A percentile compares a stretch with the other conserved stretches of the same genome.
phyloP scores from a whole-genome alignment of 2,888 invertebrate species.

The Parasteatoda lunata region DNA sequence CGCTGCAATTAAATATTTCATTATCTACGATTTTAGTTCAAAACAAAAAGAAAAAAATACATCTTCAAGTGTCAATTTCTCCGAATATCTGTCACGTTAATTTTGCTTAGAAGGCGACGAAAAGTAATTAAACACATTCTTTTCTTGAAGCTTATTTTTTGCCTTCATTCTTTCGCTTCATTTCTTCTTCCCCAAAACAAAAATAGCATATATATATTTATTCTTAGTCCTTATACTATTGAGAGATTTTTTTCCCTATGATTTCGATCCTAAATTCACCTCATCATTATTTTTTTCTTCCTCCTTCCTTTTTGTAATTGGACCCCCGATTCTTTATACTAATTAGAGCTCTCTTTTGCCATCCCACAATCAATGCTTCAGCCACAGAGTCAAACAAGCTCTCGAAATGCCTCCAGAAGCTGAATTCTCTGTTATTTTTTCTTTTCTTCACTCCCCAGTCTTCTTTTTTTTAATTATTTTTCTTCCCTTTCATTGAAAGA shows the following conservation, averaged over 20 bases:
- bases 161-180: neutral
- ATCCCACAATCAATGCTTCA: conserved; percentile 42
- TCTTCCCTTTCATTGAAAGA: conserved; percentile 24
- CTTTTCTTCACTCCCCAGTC: neutral
- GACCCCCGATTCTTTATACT: conserved; percentile 40
- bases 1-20: too few relatives aligned
- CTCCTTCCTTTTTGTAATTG: conserved; percentile 8
- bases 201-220: neutral
- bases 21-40: too few relatives aligned
- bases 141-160: neutral
- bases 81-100: neutral
- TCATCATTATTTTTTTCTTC: conserved; percentile 34
- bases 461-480: conserved; percentile 30
- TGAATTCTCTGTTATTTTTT: conserved; percentile 33
- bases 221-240: neutral
- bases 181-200: neutral
- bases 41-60: too few relatives aligned
- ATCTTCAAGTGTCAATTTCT: too few relatives aligned
- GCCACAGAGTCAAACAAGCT: conserved; percentile 19
- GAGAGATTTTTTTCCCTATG: neutral
- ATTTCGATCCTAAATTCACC: neutral
- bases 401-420: conserved; percentile 16
- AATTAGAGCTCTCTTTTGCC: conserved; percentile 39
- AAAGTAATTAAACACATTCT: conserved; percentile 3
- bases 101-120: neutral